Evolutionary conservation across 2,888 invertebrate genomes (phyloP).

Genomic region (Pyrgus malvae): DNA sequence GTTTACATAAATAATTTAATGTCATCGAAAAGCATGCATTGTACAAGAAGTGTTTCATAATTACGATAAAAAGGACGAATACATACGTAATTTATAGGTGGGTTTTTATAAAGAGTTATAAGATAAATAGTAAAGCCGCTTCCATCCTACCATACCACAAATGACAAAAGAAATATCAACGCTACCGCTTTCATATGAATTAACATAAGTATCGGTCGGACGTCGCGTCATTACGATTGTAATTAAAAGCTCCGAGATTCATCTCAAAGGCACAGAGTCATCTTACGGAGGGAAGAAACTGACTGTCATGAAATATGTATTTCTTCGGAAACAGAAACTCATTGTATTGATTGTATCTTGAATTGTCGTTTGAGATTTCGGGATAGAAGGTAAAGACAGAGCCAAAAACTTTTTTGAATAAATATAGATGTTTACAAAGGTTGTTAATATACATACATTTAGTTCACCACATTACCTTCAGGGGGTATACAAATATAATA

Average conservation of each 20-base stretch:
- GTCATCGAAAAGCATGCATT: no score
- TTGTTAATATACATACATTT: no score
- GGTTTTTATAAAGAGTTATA: no score
- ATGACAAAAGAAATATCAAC: conserved; percentile 58
- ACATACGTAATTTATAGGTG: no score
- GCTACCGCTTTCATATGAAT: conserved; percentile 70
- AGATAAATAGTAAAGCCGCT: conserved; percentile 34
- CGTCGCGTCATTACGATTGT: conserved; percentile 40
- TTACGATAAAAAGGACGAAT: no score
- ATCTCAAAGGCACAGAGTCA: conserved; percentile 38
- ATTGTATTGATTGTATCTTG: conserved; percentile 20
- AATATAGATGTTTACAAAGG: no score
- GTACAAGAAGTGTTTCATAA: no score
- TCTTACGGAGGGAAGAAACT: conserved; percentile 35
- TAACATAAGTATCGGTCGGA: conserved; percentile 57
- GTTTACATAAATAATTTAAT: no score
- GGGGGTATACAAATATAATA: no score
- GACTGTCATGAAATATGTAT: conserved; percentile 62
- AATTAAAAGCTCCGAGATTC: conserved; percentile 44
- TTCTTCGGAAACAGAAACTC: conserved; percentile 36
- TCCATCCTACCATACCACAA: conserved; percentile 41
- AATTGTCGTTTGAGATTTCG: not conserved
- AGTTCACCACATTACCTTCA: no score
- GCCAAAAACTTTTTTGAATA: no score
- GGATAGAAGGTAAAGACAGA: no score